Conservation (phyloP, 1,140 invertebrate genomes). For the Tetramorium alpestre region DNA sequence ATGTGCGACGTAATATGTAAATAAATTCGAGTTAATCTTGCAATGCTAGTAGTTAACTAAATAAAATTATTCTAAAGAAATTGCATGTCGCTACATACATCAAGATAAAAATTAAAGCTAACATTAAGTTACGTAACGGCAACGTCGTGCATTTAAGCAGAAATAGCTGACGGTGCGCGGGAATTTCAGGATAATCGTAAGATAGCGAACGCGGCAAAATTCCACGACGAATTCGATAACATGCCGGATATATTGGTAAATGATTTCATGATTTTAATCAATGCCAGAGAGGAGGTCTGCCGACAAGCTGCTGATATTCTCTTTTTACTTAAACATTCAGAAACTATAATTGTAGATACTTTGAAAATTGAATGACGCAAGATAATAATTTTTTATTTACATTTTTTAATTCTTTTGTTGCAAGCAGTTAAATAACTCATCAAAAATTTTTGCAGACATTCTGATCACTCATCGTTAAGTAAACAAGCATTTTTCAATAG, state of each 20-base stretch:
- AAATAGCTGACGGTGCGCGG: constrained; percentile 19
- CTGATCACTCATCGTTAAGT: neutral
- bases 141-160: constrained; percentile 34
- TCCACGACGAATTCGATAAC: constrained; percentile 41
- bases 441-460: constrained; percentile 3
- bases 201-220: neutral
- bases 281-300: neutral
- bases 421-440: neutral
- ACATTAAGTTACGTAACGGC: constrained; percentile 50
- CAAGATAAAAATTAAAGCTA: constrained; percentile 29
- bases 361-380: neutral
- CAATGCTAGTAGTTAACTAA: neutral
- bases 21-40: neutral
- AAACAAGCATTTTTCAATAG: neutral
- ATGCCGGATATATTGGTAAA: neutral
- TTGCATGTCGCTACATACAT: neutral
- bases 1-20: neutral
- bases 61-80: constrained; percentile 29
- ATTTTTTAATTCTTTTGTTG: neutral
- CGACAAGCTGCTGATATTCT: neutral
- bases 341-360: constrained; percentile 2
- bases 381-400: constrained; percentile 14
- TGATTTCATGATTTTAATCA: constrained; percentile 30
- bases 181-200: constrained; percentile 58
- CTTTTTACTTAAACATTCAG: neutral